Evolutionary conservation across 2,113 vertebrate genomes (phyloP).

Genomic region (Stomatorhinus ivindoensis): DNA sequence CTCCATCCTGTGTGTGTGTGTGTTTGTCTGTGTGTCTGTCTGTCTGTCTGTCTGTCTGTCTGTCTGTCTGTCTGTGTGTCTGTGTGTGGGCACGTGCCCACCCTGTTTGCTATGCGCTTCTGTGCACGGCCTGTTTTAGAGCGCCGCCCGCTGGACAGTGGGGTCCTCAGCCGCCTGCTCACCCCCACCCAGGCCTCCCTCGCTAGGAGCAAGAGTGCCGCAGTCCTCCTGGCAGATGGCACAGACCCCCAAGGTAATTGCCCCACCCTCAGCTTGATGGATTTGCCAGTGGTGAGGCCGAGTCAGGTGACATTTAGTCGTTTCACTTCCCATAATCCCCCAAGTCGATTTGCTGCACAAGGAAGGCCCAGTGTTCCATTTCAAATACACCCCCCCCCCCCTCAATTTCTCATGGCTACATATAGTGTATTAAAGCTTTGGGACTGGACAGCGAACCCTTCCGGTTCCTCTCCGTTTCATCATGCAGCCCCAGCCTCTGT

Average conservation of each 20-base stretch:
- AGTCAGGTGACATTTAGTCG: neutral
- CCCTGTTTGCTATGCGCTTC: conserved; percentile 34
- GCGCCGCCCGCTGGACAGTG: conserved; percentile 72
- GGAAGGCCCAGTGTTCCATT: neutral
- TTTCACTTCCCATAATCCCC: neutral
- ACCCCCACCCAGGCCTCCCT: conserved; percentile 82
- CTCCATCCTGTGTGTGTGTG: conserved; percentile 13
- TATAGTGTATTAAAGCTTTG: neutral
- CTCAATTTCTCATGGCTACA: too few relatives aligned
- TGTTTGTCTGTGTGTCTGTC: too few relatives aligned
- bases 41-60: too few relatives aligned
- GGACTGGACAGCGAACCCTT: neutral
- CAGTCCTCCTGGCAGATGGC: conserved; percentile 72
- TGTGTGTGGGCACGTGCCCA: conserved; percentile 25
- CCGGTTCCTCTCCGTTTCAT: neutral
- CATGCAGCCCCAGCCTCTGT: neutral
- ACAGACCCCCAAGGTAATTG: conserved; percentile 77
- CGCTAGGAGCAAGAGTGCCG: conserved; percentile 88
- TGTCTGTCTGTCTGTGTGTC: conserved; percentile 33
- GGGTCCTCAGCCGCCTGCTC: conserved; percentile 78
- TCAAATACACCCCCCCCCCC: neutral
- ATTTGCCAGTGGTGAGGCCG: neutral
- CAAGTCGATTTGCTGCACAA: neutral
- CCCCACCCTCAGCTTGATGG: conserved; percentile 26
- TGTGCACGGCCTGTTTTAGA: conserved; percentile 29